Evolutionary conservation across 1,140 invertebrate genomes (phyloP).

Genomic region (Drosophila ironensis): DNA sequence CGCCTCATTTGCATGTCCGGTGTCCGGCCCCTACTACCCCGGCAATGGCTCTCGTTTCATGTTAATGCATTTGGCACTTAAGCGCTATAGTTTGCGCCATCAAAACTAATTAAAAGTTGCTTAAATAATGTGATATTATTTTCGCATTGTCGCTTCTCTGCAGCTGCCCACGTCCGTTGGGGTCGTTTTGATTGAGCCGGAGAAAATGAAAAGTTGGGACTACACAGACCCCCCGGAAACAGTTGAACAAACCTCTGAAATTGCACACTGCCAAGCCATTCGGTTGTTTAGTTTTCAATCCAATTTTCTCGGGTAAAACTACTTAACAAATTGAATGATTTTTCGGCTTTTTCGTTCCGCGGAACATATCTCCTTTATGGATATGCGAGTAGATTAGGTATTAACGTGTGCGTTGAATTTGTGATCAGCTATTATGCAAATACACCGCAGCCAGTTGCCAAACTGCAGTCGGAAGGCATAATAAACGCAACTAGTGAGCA

Average conservation of each 20-base stretch:
- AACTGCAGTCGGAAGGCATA: slow-evolving; percentile 24
- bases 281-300: too few species aligned
- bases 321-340: slow-evolving; percentile 1
- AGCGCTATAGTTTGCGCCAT: slow-evolving; percentile 69
- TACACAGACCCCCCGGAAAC: slow-evolving; percentile 5
- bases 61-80: slow-evolving; percentile 69
- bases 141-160: slow-evolving; percentile 21
- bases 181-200: slow-evolving; percentile 36
- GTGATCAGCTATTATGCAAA: slow-evolving; percentile 34
- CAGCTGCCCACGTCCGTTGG: not conserved
- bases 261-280: not conserved
- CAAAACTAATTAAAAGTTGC: slow-evolving; percentile 68
- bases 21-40: slow-evolving; percentile 6
- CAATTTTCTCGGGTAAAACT: too few species aligned
- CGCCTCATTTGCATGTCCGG: slow-evolving; percentile 54
- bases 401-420: slow-evolving; percentile 38
- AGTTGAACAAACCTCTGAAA: slow-evolving; percentile 7
- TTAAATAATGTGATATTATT: slow-evolving; percentile 67
- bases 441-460: slow-evolving; percentile 7
- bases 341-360: not conserved
- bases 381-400: slow-evolving; percentile 13
- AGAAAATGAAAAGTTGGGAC: slow-evolving; percentile 14
- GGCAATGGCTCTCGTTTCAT: slow-evolving; percentile 58
- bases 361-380: not conserved
- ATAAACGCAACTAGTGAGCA: slow-evolving; percentile 53